A percentile compares a stretch with the other conserved stretches of the same genome.
Conservation (phyloP, 2,888 invertebrate species). For the Gastracanthus pulcherrimus region DNA sequence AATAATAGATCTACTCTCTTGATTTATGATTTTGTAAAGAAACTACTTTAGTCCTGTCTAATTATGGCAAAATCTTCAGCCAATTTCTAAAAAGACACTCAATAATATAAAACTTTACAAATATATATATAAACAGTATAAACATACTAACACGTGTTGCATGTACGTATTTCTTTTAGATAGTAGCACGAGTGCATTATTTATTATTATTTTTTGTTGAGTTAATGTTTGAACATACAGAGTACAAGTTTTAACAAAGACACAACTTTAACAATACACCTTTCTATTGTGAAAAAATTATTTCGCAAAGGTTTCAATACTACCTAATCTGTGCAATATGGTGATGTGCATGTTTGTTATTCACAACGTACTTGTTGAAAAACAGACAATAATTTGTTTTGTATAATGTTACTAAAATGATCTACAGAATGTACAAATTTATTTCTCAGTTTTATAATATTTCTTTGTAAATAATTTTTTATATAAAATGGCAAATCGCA, state of each 20-base stretch:
- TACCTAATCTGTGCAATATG: neutral
- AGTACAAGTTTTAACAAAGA: constrained; percentile 23
- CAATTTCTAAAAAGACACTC: neutral
- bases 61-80: neutral
- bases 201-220: constrained; percentile 6
- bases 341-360: constrained; percentile 6
- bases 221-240: constrained; percentile 3
- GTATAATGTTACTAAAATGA: neutral
- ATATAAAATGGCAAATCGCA: neutral
- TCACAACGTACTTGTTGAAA: neutral
- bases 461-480: neutral
- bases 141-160: constrained; percentile 48
- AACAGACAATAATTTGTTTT: neutral
- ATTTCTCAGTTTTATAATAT: neutral
- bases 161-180: constrained; percentile 37
- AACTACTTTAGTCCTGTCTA: too few relatives aligned
- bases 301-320: neutral
- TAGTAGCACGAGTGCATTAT: constrained; percentile 41
- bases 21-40: too few relatives aligned
- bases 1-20: too few relatives aligned
- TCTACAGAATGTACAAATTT: neutral
- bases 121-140: constrained; percentile 13
- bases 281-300: neutral
- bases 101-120: neutral
- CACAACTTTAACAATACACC: constrained; percentile 5